A percentile compares a stretch with the other conserved stretches of the same genome.
These are phyloP conservation scores for Pollenia angustigena DNA, from an alignment of 2,888 invertebrate genomes.

Conservation along the genomic window DNA sequence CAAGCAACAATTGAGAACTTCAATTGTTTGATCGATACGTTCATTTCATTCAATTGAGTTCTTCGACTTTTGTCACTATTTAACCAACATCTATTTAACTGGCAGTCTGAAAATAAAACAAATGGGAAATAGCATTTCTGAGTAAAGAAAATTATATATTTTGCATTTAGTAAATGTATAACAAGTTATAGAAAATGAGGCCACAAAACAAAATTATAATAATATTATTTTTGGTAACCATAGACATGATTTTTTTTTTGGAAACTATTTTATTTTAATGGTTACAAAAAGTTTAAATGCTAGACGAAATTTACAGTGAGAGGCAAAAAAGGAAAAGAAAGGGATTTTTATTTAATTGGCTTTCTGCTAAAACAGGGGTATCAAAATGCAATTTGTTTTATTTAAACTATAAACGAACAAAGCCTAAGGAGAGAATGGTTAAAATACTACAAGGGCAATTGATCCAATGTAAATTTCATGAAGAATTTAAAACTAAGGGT, in stretches of 20 bases:
- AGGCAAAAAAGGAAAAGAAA: background rate
- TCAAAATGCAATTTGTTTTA: no score
- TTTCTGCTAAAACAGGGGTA: no score
- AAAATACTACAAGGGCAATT: no score
- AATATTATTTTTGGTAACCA: constrained; percentile 59
- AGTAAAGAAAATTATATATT: background rate
- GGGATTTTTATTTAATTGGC: no score
- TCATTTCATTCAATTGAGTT: constrained; percentile 74
- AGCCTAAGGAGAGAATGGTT: no score
- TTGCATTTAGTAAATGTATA: background rate
- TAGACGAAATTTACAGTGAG: background rate
- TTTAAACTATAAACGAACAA: no score
- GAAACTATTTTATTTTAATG: background rate
- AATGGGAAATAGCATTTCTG: background rate
- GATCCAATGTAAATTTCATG: no score
- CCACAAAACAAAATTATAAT: constrained; percentile 41
- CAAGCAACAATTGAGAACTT: constrained; percentile 75
- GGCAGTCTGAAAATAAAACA: background rate
- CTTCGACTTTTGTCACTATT: constrained; percentile 78
- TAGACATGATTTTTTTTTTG: constrained; percentile 20
- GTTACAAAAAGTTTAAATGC: background rate
- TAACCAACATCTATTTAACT: constrained; percentile 65
- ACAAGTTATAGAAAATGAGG: constrained; percentile 52
- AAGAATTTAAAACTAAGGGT: no score
- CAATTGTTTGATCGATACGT: constrained; percentile 81